Evolutionary conservation across 2,113 vertebrate genomes (phyloP), one percentile per base, ranked within the genome.

Genomic region (Stomatorhinus ivindoensis): DNA sequence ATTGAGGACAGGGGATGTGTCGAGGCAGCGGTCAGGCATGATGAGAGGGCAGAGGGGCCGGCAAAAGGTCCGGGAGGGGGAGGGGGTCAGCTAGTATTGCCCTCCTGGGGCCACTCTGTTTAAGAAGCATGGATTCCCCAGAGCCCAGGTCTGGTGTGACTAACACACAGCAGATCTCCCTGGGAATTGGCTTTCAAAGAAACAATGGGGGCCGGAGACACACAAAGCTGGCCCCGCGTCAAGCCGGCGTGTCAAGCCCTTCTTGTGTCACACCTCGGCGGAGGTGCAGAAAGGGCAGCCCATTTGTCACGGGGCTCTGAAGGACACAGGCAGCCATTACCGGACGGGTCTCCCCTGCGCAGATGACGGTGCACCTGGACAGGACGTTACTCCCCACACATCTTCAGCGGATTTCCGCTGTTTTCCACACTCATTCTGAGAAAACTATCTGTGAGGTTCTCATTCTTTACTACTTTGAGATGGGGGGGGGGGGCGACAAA

Each of bases 161-260:
- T 86, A 86, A 86, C 83, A 69, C 83, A 89, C 55, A 89, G 65
- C 89, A 89, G 89, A 84, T 89, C 83, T 89, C 89, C 65, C 89
- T 89, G 39, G 80, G 44, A 53, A 86, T 89, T 76, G 47, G 47
- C 35, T 89, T 89, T 89, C 69, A 89, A 89, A 82, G 39, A 69
- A 89, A 89, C 88, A 89, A 89, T 83, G 31, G 48, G 27, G 19
- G 73, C 46, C 48, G 0, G 73, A 50, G 73, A 48, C 35, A 24
- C 73, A 89, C 88, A 89, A 89, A 82, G 73, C 31, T 10, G 24
- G 24, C n/a, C 31, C 69, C 47, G 69, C 88, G 69, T 80, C 69
- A 88, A 50, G 44, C 27, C 31, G 39, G 19, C 24, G 31, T 48
- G 76, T 89, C 76, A 83, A 83, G 69, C 69, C 88, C 88, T 88